These are phyloP conservation scores for Ceyx melanurus DNA, from an alignment of 2,113 vertebrate genomes.

Conservation along the genomic window DNA sequence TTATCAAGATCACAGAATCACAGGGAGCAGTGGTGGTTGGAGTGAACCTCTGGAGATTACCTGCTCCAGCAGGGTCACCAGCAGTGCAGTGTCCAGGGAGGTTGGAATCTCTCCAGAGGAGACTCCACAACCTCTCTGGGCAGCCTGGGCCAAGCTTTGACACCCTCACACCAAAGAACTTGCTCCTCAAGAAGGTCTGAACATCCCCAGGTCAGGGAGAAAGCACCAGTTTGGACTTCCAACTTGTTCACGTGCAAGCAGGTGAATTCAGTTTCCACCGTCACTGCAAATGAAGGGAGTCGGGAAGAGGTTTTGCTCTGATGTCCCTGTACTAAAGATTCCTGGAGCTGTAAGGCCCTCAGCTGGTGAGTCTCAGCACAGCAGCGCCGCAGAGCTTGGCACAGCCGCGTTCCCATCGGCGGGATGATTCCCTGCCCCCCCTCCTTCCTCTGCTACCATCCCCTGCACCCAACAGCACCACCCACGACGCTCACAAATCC, in stretches of 20 bases:
- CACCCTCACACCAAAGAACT: background rate
- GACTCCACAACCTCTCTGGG: background rate
- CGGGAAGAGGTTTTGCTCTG: background rate
- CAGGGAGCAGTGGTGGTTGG: background rate
- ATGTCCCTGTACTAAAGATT: background rate
- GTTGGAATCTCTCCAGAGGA: background rate
- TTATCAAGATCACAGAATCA: background rate
- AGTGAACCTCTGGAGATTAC: background rate
- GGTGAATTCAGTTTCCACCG: background rate
- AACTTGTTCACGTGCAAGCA: fast-evolving
- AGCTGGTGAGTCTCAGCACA: background rate
- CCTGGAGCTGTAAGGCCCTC: slow-evolving; percentile 15
- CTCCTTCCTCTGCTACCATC: background rate
- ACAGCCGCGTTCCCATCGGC: fast-evolving
- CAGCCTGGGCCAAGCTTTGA: background rate
- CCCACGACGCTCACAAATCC: background rate
- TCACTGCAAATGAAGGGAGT: fast-evolving
- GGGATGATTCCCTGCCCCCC: background rate
- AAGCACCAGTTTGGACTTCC: background rate
- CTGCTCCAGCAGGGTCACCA: background rate
- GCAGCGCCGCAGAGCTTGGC: background rate
- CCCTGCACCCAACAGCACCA: background rate
- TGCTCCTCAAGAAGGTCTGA: background rate
- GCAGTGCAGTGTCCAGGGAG: background rate
- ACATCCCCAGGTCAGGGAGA: background rate